Evolutionary conservation across 2,888 invertebrate genomes (phyloP).

Genomic region (Troglohyphantes excavatus): DNA sequence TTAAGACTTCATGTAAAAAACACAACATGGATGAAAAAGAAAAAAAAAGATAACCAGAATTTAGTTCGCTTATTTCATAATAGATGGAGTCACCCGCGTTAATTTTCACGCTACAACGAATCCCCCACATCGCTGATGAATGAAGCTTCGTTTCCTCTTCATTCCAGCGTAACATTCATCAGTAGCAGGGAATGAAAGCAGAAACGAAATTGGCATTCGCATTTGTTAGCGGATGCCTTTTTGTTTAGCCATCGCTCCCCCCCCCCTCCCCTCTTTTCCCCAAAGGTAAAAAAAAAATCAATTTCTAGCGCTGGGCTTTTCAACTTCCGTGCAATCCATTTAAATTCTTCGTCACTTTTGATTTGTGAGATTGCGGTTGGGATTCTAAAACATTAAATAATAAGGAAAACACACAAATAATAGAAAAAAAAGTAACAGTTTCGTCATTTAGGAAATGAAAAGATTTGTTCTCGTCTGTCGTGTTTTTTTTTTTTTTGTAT

Average conservation of each 20-base stretch:
- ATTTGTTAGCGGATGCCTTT: slow-evolving; percentile 55
- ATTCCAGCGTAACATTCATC: slow-evolving; percentile 57
- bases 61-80: slow-evolving; percentile 56
- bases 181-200: slow-evolving; percentile 54
- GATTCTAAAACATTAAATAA: slow-evolving; percentile 25
- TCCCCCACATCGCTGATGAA: slow-evolving; percentile 18
- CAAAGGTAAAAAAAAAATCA: slow-evolving; percentile 41
- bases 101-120: slow-evolving; percentile 41
- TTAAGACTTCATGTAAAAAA: too few species aligned
- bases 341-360: slow-evolving; percentile 43
- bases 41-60: slow-evolving; percentile 32
- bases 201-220: slow-evolving; percentile 64
- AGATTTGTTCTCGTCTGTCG: slow-evolving; percentile 14
- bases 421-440: slow-evolving; percentile 9
- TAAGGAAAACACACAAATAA: not conserved
- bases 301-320: slow-evolving; percentile 43
- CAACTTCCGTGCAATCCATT: slow-evolving; percentile 54
- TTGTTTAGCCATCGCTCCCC: slow-evolving; percentile 40
- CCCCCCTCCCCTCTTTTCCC: not conserved
- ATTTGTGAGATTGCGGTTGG: slow-evolving; percentile 34
- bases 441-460: slow-evolving; percentile 27
- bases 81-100: slow-evolving; percentile 61
- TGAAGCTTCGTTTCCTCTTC: slow-evolving; percentile 46
- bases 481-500: not conserved
- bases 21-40: not conserved